Conservation (phyloP, 2,797 vertebrate genomes). For the Petrocephalus sullivani region DNA sequence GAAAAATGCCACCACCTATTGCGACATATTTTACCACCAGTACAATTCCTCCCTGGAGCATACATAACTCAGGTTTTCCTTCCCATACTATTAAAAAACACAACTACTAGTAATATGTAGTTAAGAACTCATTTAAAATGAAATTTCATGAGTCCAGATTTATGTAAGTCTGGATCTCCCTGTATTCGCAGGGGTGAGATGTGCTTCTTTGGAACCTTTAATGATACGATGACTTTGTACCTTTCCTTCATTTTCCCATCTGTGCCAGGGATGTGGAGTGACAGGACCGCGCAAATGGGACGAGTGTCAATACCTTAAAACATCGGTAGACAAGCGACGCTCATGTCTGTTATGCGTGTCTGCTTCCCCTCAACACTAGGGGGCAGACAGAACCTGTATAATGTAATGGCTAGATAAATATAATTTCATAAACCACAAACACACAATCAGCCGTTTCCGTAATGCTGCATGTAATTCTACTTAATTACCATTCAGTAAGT, state of each 20-base stretch:
- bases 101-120: neutral
- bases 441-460: neutral
- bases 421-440: neutral
- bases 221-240: neutral
- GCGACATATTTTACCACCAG: too few relatives aligned
- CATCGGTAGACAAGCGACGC: neutral
- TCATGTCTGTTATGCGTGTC: neutral
- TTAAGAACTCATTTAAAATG: neutral
- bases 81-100: too few relatives aligned
- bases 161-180: neutral
- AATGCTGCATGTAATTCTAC: neutral
- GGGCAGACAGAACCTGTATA: neutral
- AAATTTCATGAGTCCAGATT: neutral
- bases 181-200: neutral
- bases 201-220: neutral
- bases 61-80: too few relatives aligned
- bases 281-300: neutral
- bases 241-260: neutral
- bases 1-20: neutral
- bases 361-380: neutral
- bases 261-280: neutral
- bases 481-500: slow-evolving; percentile 3
- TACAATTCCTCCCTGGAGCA: too few relatives aligned
- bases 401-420: neutral
- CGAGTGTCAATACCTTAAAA: neutral